These are phyloP conservation scores for Exocentrus adspersus DNA, from an alignment of 2,888 invertebrate species.

Conservation along the genomic window DNA sequence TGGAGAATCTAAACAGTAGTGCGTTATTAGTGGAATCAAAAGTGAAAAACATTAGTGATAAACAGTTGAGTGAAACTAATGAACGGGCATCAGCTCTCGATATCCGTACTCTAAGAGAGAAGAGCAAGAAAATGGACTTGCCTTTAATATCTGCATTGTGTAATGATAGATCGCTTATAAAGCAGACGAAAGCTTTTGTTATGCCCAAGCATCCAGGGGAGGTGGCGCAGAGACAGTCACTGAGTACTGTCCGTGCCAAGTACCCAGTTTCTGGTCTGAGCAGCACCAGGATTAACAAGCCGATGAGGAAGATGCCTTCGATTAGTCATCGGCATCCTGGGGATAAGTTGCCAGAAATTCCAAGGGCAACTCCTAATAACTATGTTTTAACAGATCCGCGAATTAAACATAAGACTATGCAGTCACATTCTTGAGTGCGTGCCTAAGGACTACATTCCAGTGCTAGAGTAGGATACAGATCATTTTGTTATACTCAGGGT, in stretches of 20 bases:
- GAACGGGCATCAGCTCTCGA: slow-evolving; percentile 67
- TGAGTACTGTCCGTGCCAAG: slow-evolving; percentile 66
- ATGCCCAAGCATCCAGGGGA: slow-evolving; percentile 74
- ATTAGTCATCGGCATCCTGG: slow-evolving; percentile 78
- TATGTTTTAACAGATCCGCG: slow-evolving; percentile 68
- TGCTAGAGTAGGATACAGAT: slow-evolving; percentile 51
- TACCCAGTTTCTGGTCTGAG: slow-evolving; percentile 75
- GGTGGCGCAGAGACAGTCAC: slow-evolving; percentile 59
- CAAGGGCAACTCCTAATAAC: slow-evolving; percentile 76
- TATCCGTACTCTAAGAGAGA: slow-evolving; percentile 85
- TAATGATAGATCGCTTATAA: slow-evolving; percentile 89
- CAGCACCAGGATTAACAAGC: slow-evolving; percentile 69
- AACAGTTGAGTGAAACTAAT: slow-evolving; percentile 31
- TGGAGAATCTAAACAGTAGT: slow-evolving; percentile 34
- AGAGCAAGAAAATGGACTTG: slow-evolving; percentile 89
- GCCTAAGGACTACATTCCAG: slow-evolving; percentile 52
- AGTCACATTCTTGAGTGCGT: slow-evolving; percentile 58
- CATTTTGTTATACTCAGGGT: slow-evolving; percentile 62
- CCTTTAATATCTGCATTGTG: slow-evolving; percentile 93
- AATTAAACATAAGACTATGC: slow-evolving; percentile 62
- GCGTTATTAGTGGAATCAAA: slow-evolving; percentile 32
- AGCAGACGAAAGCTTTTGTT: slow-evolving; percentile 88
- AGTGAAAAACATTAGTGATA: slow-evolving; percentile 39
- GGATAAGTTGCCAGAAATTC: slow-evolving; percentile 78
- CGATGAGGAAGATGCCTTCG: slow-evolving; percentile 67